Evolutionary conservation across 1,140 invertebrate genomes (phyloP).

Genomic region (Drosophila chauvacae): DNA sequence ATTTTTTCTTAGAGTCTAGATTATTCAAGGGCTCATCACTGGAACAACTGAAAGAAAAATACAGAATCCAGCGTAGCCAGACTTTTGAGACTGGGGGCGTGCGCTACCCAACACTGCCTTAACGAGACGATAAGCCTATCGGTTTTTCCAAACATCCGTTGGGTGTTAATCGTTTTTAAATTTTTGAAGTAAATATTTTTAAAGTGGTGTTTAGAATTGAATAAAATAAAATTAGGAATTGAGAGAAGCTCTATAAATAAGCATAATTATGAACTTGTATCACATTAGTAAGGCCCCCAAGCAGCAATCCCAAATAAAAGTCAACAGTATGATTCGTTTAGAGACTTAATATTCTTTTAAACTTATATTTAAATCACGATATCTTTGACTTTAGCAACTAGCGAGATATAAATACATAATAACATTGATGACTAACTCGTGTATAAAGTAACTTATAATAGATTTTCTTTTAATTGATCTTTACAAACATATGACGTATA

Average conservation of each 20-base stretch:
- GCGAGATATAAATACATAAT: constrained; percentile 79
- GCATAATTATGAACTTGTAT: neutral
- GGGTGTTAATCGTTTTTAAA: neutral
- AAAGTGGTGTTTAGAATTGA: neutral
- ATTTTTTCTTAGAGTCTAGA: too few relatives aligned
- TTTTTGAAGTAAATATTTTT: neutral
- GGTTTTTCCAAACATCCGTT: neutral
- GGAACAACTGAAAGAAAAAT: too few relatives aligned
- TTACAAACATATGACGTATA: constrained; percentile 56
- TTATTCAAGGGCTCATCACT: too few relatives aligned
- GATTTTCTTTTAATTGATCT: constrained; percentile 43
- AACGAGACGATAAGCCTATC: neutral
- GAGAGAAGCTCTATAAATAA: neutral
- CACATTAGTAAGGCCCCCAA: neutral
- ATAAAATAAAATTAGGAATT: neutral
- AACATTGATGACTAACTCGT: constrained; percentile 69
- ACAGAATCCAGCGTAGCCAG: too few relatives aligned
- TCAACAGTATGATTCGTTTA: constrained; percentile 7
- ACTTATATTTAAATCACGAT: constrained; percentile 79
- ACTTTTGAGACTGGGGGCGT: too few relatives aligned
- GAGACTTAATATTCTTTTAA: constrained; percentile 56
- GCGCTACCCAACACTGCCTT: constrained; percentile 12
- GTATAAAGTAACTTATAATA: constrained; percentile 61
- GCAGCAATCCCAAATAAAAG: constrained; percentile 8
- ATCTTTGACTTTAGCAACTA: constrained; percentile 77